phyloP scores from a whole-genome alignment of 2,797 vertebrate species.

The Holocentrus rufus region DNA sequence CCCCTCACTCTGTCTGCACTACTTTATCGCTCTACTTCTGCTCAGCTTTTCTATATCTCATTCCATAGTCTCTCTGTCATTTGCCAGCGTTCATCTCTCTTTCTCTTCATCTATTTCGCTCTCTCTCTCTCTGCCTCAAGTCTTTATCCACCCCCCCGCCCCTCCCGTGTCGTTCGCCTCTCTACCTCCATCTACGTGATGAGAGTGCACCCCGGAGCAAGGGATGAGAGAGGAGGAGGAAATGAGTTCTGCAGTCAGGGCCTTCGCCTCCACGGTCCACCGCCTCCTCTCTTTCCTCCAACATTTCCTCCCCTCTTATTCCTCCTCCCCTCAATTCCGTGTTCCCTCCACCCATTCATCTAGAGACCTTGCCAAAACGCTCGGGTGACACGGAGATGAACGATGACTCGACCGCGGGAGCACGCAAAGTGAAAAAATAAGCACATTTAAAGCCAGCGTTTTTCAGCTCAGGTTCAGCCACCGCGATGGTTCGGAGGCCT shows the following conservation, averaged over 20 bases:
- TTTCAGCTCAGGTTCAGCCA: background rate
- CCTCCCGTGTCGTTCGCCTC: background rate
- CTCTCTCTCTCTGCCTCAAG: background rate
- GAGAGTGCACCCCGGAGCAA: conserved; percentile 36
- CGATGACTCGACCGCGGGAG: background rate
- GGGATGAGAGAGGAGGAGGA: conserved; percentile 18
- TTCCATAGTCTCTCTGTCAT: background rate
- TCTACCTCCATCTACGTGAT: conserved; percentile 32
- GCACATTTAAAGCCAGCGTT: background rate
- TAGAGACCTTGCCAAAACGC: conserved; percentile 17
- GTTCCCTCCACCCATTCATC: conserved; percentile 8
- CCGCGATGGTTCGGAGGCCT: background rate
- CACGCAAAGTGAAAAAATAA: background rate
- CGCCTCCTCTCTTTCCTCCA: conserved; percentile 15
- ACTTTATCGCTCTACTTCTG: conserved; percentile 14
- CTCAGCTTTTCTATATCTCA: background rate
- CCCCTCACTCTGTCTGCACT: conserved; percentile 8
- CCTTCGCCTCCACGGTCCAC: conserved; percentile 28
- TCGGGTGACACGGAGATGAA: conserved; percentile 9
- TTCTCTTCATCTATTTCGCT: background rate
- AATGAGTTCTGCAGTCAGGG: conserved; percentile 34
- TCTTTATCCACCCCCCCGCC: conserved; percentile 13
- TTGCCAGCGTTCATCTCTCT: background rate
- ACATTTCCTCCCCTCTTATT: conserved; percentile 11
- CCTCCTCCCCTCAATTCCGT: background rate